phyloP scores from a whole-genome alignment of 1,140 invertebrate genomes.

The Saccostrea cuccullata region DNA sequence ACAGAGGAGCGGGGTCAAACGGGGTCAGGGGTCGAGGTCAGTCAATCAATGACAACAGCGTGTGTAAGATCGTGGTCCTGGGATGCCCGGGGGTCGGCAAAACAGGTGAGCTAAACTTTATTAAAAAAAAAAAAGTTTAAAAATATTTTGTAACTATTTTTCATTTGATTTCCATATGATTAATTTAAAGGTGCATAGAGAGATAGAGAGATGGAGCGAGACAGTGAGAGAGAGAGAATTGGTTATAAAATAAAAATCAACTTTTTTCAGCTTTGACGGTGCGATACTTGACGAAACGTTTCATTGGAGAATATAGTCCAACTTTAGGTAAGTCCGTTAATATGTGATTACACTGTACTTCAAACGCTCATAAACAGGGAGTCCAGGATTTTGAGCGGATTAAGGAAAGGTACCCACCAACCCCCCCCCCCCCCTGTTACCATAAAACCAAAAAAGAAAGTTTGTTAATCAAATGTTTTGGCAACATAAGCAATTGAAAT shows the following conservation, averaged over 20 bases:
- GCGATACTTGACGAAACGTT: conserved; percentile 67
- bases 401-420: too few species aligned
- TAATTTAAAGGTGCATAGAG: too few species aligned
- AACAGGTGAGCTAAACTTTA: conserved; percentile 61
- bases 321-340: conserved; percentile 63
- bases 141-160: too few species aligned
- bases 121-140: too few species aligned
- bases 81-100: conserved; percentile 65
- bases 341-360: not conserved
- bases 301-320: conserved; percentile 72
- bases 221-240: not conserved
- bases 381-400: too few species aligned
- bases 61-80: conserved; percentile 63
- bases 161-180: too few species aligned
- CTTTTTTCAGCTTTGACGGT: conserved; percentile 66
- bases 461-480: too few species aligned
- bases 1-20: conserved; percentile 36
- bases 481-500: too few species aligned
- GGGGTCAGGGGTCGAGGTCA: conserved; percentile 38
- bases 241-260: not conserved
- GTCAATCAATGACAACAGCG: conserved; percentile 48
- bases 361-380: too few species aligned
- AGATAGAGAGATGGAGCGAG: too few species aligned
- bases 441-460: too few species aligned
- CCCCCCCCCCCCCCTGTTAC: too few species aligned